Evolutionary conservation across 2,113 vertebrate species (phyloP).

Genomic region (Callipepla californica): DNA sequence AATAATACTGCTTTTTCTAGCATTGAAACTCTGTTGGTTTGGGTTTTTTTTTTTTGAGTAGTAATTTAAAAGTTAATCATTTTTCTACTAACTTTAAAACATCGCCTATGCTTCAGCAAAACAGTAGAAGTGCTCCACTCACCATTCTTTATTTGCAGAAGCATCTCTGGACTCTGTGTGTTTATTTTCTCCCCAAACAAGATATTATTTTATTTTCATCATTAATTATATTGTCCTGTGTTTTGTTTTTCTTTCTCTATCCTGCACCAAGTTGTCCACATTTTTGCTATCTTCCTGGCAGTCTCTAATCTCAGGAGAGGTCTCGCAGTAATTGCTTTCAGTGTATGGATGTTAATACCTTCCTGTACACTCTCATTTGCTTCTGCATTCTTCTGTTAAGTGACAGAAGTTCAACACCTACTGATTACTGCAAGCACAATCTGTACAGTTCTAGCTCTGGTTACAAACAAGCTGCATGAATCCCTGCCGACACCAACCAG

Average conservation of each 20-base stretch:
- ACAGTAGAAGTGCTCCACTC: background rate
- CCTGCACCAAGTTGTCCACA: background rate
- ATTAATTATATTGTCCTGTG: background rate
- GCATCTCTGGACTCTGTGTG: background rate
- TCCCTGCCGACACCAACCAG: background rate
- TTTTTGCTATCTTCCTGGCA: background rate
- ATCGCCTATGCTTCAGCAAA: background rate
- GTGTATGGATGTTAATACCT: background rate
- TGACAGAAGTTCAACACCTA: background rate
- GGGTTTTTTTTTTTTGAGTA: background rate
- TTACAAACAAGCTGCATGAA: background rate
- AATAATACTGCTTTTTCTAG: background rate
- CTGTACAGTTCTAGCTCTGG: background rate
- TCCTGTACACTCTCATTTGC: background rate
- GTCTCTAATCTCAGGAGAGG: background rate
- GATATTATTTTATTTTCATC: background rate
- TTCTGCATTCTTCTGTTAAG: background rate
- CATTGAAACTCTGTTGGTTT: background rate
- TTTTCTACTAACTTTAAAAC: constrained; percentile 8
- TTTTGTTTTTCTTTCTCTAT: constrained; percentile 8
- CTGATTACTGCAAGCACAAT: background rate
- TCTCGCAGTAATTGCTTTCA: background rate
- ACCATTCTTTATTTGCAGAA: background rate
- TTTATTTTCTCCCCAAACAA: background rate
- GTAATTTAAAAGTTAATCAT: background rate